phyloP scores from a whole-genome alignment of 2,113 vertebrate genomes.

The Callithrix jacchus region DNA sequence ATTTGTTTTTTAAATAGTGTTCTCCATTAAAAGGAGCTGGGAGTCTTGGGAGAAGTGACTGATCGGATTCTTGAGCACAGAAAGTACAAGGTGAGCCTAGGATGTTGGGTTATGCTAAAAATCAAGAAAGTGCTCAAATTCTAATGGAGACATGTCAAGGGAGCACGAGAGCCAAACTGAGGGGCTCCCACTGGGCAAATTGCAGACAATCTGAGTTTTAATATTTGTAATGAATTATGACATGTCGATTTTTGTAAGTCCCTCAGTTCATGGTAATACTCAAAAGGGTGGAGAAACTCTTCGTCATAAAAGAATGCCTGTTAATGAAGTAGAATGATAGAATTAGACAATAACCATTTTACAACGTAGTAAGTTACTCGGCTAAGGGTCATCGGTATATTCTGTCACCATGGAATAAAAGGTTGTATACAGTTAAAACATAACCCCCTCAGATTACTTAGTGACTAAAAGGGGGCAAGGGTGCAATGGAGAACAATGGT shows the following conservation, averaged over 20 bases:
- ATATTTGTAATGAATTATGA: not conserved
- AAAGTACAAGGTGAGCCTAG: not conserved
- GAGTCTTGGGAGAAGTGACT: not conserved
- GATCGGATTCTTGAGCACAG: not conserved
- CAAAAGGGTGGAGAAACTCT: not conserved
- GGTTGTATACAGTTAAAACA: not conserved
- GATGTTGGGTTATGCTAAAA: not conserved
- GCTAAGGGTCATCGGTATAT: not conserved
- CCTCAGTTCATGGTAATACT: not conserved
- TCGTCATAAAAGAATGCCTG: not conserved
- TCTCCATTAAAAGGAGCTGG: not conserved
- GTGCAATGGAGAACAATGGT: not conserved
- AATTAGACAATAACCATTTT: constrained; percentile 12
- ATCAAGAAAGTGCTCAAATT: not conserved
- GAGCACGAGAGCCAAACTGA: not conserved
- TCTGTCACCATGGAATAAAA: not conserved
- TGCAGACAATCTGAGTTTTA: not conserved
- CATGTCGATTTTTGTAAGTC: not conserved
- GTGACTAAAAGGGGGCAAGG: not conserved
- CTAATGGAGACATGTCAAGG: not conserved
- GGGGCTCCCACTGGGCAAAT: not conserved
- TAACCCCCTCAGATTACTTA: not conserved
- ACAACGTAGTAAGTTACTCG: not conserved
- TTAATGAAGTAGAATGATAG: not conserved
- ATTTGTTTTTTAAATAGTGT: not conserved